Conservation (phyloP, 2,797 vertebrate genomes). For the Nannoperca australis region DNA sequence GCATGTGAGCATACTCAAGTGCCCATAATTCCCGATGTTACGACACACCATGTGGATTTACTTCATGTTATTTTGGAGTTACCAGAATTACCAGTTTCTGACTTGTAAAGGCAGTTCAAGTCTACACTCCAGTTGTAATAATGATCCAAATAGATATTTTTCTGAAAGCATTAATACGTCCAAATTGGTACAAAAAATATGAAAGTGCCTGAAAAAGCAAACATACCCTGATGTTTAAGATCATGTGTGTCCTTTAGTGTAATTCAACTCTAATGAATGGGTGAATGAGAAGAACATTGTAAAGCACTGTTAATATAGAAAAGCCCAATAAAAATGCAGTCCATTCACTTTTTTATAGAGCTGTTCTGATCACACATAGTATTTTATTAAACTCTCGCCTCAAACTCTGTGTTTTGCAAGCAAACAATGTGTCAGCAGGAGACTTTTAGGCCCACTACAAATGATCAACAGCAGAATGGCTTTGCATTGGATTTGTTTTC, state of each 20-base stretch:
- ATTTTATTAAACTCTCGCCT: background rate
- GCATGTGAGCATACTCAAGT: background rate
- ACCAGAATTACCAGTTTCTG: background rate
- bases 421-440: background rate
- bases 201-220: background rate
- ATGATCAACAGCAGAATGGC: background rate
- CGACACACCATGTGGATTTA: background rate
- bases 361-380: background rate
- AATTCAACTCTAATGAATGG: background rate
- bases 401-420: background rate
- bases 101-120: background rate
- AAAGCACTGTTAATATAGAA: background rate
- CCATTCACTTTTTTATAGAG: background rate
- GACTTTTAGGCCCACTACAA: background rate
- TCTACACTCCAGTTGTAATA: background rate
- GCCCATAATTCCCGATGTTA: background rate
- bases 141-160: background rate
- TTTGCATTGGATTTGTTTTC: background rate
- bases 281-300: background rate
- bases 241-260: background rate
- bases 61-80: slow-evolving; percentile 1
- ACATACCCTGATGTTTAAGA: background rate
- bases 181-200: background rate
- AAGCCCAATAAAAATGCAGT: background rate
- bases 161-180: background rate